These are phyloP conservation scores for Brassicogethes aeneus DNA, from an alignment of 2,888 invertebrate genomes.

Conservation along the genomic window DNA sequence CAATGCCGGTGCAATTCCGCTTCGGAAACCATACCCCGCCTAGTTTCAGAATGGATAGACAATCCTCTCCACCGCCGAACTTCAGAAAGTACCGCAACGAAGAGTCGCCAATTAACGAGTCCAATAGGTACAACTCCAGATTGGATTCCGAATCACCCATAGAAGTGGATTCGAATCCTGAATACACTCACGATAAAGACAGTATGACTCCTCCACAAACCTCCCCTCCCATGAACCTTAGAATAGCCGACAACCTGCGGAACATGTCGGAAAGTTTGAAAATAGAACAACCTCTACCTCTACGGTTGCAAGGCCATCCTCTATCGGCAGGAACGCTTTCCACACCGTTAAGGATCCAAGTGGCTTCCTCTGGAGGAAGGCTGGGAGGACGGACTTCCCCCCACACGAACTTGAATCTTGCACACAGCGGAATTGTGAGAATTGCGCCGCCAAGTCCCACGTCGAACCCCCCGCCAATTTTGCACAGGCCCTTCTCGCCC, in stretches of 20 bases:
- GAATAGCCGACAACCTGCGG: constrained; percentile 28
- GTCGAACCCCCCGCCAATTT: constrained; percentile 26
- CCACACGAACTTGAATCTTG: constrained; percentile 26
- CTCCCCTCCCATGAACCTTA: constrained; percentile 37
- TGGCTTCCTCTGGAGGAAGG: constrained; percentile 27
- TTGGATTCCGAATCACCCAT: constrained; percentile 30
- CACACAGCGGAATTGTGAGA: constrained; percentile 36
- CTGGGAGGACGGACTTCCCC: constrained; percentile 25
- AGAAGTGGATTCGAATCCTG: constrained; percentile 30
- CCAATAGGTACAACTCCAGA: constrained; percentile 15
- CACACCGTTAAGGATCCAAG: constrained; percentile 37
- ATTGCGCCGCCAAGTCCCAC: constrained; percentile 36
- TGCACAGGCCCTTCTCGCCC: constrained; percentile 41
- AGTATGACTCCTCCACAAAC: constrained; percentile 19
- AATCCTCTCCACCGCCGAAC: constrained; percentile 27
- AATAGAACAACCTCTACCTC: constrained; percentile 33
- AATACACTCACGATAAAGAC: constrained; percentile 16
- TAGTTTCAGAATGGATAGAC: constrained; percentile 26
- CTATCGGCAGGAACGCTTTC: constrained; percentile 26
- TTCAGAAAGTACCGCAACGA: constrained; percentile 23
- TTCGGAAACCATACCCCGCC: constrained; percentile 34
- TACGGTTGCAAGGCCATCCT: constrained; percentile 29
- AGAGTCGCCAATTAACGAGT: constrained; percentile 28
- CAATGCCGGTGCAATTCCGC: constrained; percentile 40
- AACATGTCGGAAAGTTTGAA: constrained; percentile 17